These are phyloP conservation scores for Tenualosa ilisha DNA, from an alignment of 2,797 vertebrate genomes.

Conservation along the genomic window DNA sequence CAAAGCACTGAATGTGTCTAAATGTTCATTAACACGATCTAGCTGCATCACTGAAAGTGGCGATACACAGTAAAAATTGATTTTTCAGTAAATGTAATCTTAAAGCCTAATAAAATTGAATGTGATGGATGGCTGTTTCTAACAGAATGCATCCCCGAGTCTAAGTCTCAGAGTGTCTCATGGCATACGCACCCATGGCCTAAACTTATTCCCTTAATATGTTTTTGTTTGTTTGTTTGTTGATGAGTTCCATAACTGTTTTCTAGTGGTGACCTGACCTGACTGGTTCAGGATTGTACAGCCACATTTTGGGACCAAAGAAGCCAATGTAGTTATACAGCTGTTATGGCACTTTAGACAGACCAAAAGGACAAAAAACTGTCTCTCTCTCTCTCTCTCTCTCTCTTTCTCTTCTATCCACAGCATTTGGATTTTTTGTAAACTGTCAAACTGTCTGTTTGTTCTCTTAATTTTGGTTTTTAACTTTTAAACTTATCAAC, in stretches of 20 bases:
- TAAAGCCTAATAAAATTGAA: background rate
- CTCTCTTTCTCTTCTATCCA: background rate
- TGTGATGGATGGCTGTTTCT: background rate
- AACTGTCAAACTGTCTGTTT: background rate
- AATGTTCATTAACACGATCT: background rate
- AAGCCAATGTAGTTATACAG: too few species aligned
- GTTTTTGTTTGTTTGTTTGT: background rate
- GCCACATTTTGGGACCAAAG: background rate
- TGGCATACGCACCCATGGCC: background rate
- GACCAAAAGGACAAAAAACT: background rate
- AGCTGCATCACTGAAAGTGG: background rate
- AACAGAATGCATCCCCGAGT: too few species aligned
- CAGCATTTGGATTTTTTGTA: background rate
- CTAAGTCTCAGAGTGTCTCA: background rate
- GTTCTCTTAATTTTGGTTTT: too few species aligned
- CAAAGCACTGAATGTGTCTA: background rate
- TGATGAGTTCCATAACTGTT: background rate
- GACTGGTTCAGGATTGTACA: background rate
- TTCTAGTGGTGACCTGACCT: background rate
- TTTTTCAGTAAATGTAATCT: conserved; percentile 15
- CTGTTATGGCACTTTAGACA: background rate
- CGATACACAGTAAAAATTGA: background rate
- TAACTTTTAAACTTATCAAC: too few species aligned
- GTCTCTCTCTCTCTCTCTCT: background rate
- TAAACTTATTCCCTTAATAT: background rate